Evolutionary conservation across 2,797 vertebrate genomes (phyloP).

Genomic region (Adelosebastes latens): DNA sequence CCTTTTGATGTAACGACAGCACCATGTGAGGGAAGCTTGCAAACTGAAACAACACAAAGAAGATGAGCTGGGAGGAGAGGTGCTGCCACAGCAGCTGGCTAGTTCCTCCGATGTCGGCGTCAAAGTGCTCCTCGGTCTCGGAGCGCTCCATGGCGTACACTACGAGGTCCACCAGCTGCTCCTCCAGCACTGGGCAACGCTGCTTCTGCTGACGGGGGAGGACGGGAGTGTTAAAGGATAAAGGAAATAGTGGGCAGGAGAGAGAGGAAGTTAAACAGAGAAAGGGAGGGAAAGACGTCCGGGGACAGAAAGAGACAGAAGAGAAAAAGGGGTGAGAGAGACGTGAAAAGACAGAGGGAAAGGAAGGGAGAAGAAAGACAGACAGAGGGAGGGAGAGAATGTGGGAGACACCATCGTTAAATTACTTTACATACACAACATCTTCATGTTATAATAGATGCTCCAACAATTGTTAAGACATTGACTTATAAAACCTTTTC

Average conservation of each 20-base stretch:
- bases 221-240: constrained; percentile 51
- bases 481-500: not conserved
- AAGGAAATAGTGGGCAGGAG: constrained; percentile 23
- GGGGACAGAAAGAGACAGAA: not conserved
- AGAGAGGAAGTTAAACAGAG: constrained; percentile 27
- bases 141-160: constrained; percentile 99
- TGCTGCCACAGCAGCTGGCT: constrained; percentile 99
- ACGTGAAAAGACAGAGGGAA: not conserved
- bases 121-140: constrained; percentile 95
- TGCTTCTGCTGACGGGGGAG: constrained; percentile 93
- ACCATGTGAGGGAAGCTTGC: constrained; percentile 99
- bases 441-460: not conserved
- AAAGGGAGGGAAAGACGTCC: not conserved
- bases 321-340: not conserved
- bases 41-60: constrained; percentile 99
- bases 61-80: constrained; percentile 99
- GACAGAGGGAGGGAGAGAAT: constrained; percentile 31
- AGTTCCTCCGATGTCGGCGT: constrained; percentile 93
- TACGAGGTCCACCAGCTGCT: constrained; percentile 99
- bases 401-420: constrained; percentile 28
- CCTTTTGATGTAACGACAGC: constrained; percentile 98
- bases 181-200: constrained; percentile 97
- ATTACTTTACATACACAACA: constrained; percentile 24
- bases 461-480: constrained; percentile 5
- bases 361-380: not conserved